These are phyloP conservation scores for Falco berigora DNA, from an alignment of 2,797 vertebrate genomes.

Conservation along the genomic window DNA sequence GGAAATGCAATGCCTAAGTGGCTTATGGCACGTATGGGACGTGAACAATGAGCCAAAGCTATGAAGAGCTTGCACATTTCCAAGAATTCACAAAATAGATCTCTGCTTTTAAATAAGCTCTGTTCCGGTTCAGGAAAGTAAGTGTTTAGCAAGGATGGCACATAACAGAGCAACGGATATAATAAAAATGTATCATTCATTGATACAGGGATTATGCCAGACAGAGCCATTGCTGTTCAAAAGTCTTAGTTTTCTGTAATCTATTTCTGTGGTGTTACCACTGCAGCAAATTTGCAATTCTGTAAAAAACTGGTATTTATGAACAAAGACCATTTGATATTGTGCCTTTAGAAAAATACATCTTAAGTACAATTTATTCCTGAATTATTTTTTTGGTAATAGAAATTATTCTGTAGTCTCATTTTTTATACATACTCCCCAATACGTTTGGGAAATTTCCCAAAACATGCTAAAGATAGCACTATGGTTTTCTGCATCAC, in stretches of 20 bases:
- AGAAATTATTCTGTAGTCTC: background rate
- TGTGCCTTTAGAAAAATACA: background rate
- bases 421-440: background rate
- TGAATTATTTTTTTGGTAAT: background rate
- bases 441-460: background rate
- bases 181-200: background rate
- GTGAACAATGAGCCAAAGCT: background rate
- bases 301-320: background rate
- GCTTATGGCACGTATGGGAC: background rate
- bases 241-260: background rate
- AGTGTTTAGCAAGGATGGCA: background rate
- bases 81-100: background rate
- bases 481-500: background rate
- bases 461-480: conserved; percentile 12
- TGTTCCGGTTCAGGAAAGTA: background rate
- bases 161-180: background rate
- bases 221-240: background rate
- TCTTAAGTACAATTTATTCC: background rate
- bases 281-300: background rate
- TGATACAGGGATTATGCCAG: background rate
- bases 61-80: background rate
- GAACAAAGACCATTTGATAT: background rate
- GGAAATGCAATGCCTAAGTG: background rate
- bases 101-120: background rate
- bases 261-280: background rate